A percentile compares a stretch with the other conserved stretches of the same genome.
Evolutionary conservation across 1,140 invertebrate species (phyloP).

Genomic region (Muscidifurax raptorellus): DNA sequence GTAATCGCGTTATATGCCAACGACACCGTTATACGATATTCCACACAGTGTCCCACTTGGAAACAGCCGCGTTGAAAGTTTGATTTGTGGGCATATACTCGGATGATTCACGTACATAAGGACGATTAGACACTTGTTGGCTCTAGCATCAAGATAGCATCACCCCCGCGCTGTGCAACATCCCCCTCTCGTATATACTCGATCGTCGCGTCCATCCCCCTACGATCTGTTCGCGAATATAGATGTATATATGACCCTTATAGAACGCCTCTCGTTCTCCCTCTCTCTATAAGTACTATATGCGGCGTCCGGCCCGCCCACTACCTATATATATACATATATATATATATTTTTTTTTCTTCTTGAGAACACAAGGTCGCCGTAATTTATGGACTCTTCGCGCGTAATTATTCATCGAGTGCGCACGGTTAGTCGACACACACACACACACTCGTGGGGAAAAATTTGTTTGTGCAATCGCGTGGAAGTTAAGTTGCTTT

Average conservation of each 20-base stretch:
- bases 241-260: slow-evolving; percentile 3
- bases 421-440: too few relatives aligned
- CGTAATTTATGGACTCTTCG: background rate
- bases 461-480: background rate
- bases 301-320: background rate
- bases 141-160: slow-evolving; percentile 3
- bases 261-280: background rate
- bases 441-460: background rate
- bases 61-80: background rate
- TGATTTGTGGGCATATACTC: background rate
- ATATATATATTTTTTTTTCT: too few relatives aligned
- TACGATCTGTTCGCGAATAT: background rate
- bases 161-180: background rate
- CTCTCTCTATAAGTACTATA: too few relatives aligned
- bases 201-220: background rate
- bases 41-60: background rate
- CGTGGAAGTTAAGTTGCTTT: background rate
- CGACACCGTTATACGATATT: too few relatives aligned
- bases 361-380: background rate
- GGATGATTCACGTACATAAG: background rate
- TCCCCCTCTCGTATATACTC: background rate
- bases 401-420: background rate
- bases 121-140: slow-evolving; percentile 48
- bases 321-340: background rate
- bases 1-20: too few relatives aligned